Percentiles rank a stretch among this genome's conserved stretches.
Evolutionary conservation across 1,140 invertebrate species (phyloP).

Genomic region (Hyles vespertilio): DNA sequence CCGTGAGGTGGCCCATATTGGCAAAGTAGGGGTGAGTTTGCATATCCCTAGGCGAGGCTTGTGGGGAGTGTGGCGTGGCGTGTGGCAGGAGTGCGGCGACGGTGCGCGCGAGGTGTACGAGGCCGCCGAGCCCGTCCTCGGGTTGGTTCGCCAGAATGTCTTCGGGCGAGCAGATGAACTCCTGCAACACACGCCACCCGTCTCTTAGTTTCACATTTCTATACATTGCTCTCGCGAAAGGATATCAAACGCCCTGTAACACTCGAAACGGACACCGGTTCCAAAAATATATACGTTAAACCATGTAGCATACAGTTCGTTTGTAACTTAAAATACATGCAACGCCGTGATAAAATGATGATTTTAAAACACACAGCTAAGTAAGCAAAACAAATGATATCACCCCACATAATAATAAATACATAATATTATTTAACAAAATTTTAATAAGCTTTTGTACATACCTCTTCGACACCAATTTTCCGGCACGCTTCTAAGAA

Average conservation of each 20-base stretch:
- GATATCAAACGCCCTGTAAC: constrained; percentile 59
- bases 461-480: constrained; percentile 96
- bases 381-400: too few relatives aligned
- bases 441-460: constrained; percentile 38
- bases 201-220: constrained; percentile 58
- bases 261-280: constrained; percentile 38
- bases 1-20: constrained; percentile 13
- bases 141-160: constrained; percentile 78
- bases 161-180: constrained; percentile 83
- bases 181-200: constrained; percentile 83
- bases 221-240: constrained; percentile 36
- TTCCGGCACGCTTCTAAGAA: constrained; percentile 95
- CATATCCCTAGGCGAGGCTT: constrained; percentile 52
- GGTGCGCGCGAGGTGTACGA: constrained; percentile 69
- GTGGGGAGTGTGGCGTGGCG: constrained; percentile 50
- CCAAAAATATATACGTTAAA: constrained; percentile 1
- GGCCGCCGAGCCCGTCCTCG: constrained; percentile 46
- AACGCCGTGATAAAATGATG: too few relatives aligned
- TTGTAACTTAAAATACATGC: too few relatives aligned
- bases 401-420: too few relatives aligned
- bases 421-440: too few relatives aligned
- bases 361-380: too few relatives aligned
- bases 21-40: constrained; percentile 37
- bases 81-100: constrained; percentile 75
- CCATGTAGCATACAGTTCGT: neutral